These are phyloP conservation scores for Danio rerio DNA, from an alignment of 2,113 vertebrate species.

Conservation along the genomic window DNA sequence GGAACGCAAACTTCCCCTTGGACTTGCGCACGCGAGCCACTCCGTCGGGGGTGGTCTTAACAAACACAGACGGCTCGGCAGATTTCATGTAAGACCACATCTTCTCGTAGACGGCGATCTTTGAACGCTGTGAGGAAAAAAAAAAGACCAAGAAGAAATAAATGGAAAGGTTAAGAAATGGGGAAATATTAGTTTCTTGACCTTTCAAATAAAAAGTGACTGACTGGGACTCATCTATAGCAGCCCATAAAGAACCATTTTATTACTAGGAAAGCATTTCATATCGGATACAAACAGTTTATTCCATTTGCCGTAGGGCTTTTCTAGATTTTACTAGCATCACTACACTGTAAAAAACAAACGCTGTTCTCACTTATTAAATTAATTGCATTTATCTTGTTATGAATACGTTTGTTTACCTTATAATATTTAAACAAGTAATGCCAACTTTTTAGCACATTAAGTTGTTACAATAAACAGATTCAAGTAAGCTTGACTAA, in stretches of 20 bases:
- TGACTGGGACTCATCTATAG: background rate
- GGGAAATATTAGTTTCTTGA: background rate
- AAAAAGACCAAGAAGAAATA: background rate
- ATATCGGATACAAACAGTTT: background rate
- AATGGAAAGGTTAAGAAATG: conserved; percentile 29
- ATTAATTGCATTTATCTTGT: no score
- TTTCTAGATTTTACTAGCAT: background rate
- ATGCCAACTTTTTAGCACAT: no score
- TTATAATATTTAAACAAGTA: no score
- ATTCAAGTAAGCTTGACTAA: no score
- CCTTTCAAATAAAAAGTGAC: background rate
- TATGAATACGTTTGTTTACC: no score
- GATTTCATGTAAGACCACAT: conserved; percentile 99
- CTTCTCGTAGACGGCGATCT: conserved; percentile 99
- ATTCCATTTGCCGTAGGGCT: background rate
- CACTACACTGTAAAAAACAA: background rate
- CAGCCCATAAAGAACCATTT: background rate
- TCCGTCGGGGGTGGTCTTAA: conserved; percentile 96
- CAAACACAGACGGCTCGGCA: conserved; percentile 96
- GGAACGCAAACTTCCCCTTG: conserved; percentile 98
- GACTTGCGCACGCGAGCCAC: conserved; percentile 97
- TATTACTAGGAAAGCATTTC: background rate
- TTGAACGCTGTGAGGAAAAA: conserved; percentile 84
- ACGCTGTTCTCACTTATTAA: no score
- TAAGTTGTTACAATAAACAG: no score